phyloP scores from a whole-genome alignment of 1,140 invertebrate genomes.

The Asbolus verrucosus region DNA sequence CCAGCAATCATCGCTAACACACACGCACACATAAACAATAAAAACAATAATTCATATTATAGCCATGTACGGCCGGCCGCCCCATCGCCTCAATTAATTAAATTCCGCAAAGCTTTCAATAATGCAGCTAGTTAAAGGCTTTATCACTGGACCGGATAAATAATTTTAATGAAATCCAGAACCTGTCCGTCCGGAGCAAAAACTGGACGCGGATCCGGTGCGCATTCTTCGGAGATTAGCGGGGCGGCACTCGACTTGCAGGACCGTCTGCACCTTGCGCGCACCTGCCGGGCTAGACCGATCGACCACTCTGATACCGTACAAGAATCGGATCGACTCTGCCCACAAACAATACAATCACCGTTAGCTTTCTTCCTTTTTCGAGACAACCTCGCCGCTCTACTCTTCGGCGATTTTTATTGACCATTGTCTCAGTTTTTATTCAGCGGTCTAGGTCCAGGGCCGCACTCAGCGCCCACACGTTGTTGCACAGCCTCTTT shows the following conservation, averaged over 20 bases:
- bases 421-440: conserved; percentile 34
- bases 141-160: conserved; percentile 35
- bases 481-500: no score
- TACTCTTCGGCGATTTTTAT: conserved; percentile 25
- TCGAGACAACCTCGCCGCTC: neutral
- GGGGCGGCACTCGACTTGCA: no score
- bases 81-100: conserved; percentile 15
- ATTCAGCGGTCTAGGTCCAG: conserved; percentile 19
- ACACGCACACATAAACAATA: conserved; percentile 9
- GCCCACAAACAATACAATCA: conserved; percentile 30
- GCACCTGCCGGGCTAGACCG: conserved; percentile 45
- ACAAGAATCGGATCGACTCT: conserved; percentile 40
- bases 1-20: conserved; percentile 20
- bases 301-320: conserved; percentile 41
- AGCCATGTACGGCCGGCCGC: conserved; percentile 11
- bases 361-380: conserved; percentile 31
- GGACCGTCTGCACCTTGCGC: conserved; percentile 22
- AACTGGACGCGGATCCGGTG: conserved; percentile 30
- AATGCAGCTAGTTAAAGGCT: conserved; percentile 19
- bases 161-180: conserved; percentile 40
- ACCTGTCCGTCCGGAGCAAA: conserved; percentile 32
- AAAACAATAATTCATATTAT: conserved; percentile 39
- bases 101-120: conserved; percentile 14
- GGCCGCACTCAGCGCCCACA: neutral
- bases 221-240: conserved; percentile 44